These are phyloP conservation scores for Planiliza haematocheilus DNA, from an alignment of 2,113 vertebrate genomes.

Conservation along the genomic window DNA sequence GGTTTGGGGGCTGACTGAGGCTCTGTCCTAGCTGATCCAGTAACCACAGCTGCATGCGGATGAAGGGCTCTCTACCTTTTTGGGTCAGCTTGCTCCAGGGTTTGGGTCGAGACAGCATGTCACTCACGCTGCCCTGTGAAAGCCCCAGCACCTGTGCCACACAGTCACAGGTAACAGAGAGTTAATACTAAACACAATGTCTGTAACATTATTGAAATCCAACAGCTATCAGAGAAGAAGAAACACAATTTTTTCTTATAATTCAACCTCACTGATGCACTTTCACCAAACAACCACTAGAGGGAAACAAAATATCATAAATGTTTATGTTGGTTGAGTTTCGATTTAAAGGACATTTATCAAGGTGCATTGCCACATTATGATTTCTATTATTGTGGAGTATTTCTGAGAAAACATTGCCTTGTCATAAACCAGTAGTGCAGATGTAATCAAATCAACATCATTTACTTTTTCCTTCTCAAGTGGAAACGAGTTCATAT, in stretches of 20 bases:
- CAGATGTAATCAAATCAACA: no score
- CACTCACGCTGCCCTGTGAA: constrained; percentile 98
- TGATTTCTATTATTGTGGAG: neutral
- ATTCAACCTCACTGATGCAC: neutral
- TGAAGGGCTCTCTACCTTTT: constrained; percentile 98
- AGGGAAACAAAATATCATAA: constrained; percentile 64
- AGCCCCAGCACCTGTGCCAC: constrained; percentile 90
- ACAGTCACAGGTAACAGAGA: neutral
- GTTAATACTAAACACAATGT: neutral
- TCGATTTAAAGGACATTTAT: neutral
- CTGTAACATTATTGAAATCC: neutral
- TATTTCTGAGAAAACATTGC: neutral
- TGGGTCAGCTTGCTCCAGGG: constrained; percentile 99
- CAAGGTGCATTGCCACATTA: neutral
- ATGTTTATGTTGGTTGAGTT: neutral
- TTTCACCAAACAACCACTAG: constrained; percentile 65
- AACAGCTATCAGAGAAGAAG: neutral
- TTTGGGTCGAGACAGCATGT: constrained; percentile 98
- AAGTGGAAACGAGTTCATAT: no score
- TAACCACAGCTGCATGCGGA: constrained; percentile 99
- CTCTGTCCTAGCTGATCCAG: constrained; percentile 93
- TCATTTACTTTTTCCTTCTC: no score
- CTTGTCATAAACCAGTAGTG: no score
- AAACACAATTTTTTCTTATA: neutral
- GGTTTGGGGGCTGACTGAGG: constrained; percentile 84